A percentile compares a stretch with the other conserved stretches of the same genome.
These are phyloP conservation scores for Xiphophorus maculatus DNA, from an alignment of 2,113 vertebrate genomes.

Conservation along the genomic window DNA sequence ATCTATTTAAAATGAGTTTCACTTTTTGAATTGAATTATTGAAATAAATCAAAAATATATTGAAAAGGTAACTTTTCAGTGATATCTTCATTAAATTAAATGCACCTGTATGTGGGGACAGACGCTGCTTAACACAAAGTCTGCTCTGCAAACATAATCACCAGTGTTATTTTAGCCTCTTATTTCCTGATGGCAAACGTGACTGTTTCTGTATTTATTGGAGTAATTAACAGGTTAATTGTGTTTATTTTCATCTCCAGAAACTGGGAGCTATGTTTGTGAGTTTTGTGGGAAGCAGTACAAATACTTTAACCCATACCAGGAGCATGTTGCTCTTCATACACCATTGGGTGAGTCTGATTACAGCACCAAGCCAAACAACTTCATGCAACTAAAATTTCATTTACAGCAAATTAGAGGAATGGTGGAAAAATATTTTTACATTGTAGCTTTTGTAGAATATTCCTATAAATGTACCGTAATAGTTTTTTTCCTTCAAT, in stretches of 20 bases:
- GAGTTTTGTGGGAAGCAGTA: slow-evolving; percentile 99
- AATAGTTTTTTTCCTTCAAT: neutral
- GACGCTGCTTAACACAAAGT: slow-evolving; percentile 28
- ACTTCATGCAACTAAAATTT: too few relatives aligned
- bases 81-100: neutral
- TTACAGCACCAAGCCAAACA: neutral
- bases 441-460: too few relatives aligned
- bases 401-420: too few relatives aligned
- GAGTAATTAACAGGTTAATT: slow-evolving; percentile 14
- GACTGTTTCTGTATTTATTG: slow-evolving; percentile 1
- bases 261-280: slow-evolving; percentile 97
- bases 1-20: neutral
- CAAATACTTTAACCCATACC: slow-evolving; percentile 99
- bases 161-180: slow-evolving; percentile 8
- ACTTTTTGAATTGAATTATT: neutral
- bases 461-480: too few relatives aligned
- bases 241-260: slow-evolving; percentile 75
- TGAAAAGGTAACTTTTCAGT: neutral
- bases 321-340: slow-evolving; percentile 97
- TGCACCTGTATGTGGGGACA: neutral
- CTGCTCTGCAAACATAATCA: slow-evolving; percentile 15
- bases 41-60: neutral
- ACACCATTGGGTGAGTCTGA: slow-evolving; percentile 90
- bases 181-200: slow-evolving; percentile 23
- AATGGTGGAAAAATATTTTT: too few relatives aligned